Evolutionary conservation across 64 coral and sea anemone genomes (phyloP).

Genomic region (Cladopsammia gracilis): DNA sequence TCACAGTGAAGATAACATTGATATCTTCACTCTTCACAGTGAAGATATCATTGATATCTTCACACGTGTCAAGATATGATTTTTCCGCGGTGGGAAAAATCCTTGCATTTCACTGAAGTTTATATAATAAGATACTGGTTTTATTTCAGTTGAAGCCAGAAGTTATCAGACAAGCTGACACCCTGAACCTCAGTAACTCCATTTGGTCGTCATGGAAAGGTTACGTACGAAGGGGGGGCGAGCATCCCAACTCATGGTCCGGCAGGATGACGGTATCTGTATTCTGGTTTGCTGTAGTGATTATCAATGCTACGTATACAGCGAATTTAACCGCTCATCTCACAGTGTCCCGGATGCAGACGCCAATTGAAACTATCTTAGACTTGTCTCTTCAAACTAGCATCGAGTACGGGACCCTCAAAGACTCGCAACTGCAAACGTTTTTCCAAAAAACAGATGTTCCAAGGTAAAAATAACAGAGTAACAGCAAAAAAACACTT

Average conservation of each 20-base stretch:
- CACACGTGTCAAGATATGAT: no score
- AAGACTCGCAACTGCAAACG: slow-evolving; percentile 62
- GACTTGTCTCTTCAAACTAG: slow-evolving; percentile 52
- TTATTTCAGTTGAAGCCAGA: slow-evolving; percentile 24
- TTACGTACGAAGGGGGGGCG: slow-evolving; percentile 44
- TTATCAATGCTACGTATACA: slow-evolving; percentile 76
- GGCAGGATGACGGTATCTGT: slow-evolving; percentile 63
- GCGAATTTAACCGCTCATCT: slow-evolving; percentile 71
- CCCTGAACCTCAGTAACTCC: slow-evolving; percentile 42
- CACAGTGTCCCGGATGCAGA: slow-evolving; percentile 75
- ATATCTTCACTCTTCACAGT: no score
- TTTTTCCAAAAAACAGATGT: slow-evolving; percentile 72
- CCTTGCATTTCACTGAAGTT: no score
- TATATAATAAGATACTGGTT: background rate
- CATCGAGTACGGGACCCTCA: slow-evolving; percentile 64
- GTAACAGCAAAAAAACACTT: no score
- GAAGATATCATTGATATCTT: no score
- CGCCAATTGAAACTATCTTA: slow-evolving; percentile 58
- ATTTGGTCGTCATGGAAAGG: slow-evolving; percentile 65
- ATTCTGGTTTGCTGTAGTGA: slow-evolving; percentile 80
- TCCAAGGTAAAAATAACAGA: slow-evolving; percentile 17
- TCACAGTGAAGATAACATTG: no score
- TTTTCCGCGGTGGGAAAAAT: no score
- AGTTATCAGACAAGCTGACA: slow-evolving; percentile 16
- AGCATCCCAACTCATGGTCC: slow-evolving; percentile 57